Evolutionary conservation across 2,888 invertebrate genomes (phyloP), one percentile per base, ranked within the genome.

Genomic region (Dorcus hopei): DNA sequence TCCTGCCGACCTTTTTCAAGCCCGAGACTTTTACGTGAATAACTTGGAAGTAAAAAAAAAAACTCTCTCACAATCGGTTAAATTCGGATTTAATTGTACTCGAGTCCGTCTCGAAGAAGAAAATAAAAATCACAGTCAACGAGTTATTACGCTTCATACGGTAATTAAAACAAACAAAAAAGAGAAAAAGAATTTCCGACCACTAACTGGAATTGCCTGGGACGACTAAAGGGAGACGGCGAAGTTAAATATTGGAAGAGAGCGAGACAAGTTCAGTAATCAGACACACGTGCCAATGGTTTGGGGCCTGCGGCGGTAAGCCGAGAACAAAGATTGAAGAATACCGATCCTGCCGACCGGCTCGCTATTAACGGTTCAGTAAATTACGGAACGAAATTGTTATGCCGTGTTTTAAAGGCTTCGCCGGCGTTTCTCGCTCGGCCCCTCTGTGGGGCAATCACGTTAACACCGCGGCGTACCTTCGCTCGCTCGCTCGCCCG

Each of bases 321-420:
- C 51, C 51, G 50, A 56, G 56, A 43, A 56, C 56, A 56, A 56
- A 56, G 56, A 45, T 50, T 51, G 56, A 56, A 55, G 42, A 55
- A 56, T 50, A 56, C 56, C 50, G 56, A 56, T 51, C 39, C 49
- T 56, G 56, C 19, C 55, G 50, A 43, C 50, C 55, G 43, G 19
- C 9, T 49, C 49, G 43, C 33, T 56, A 56, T 56, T 56, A 56
- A 56, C 56, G 56, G 56, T 50, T 51, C 42, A 38, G 50, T 56
- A 56, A 56, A 56, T 56, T 56, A 56, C 49, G 54, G 54, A 42
- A 55, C 41, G 54, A 43, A 56, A 56, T 50, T 19, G 43, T 42
- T 43, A 38, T 26, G 43, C 50, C 45, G 43, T 23, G 50, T 56
- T 50, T 33, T 56, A 49, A 50, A 50, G 43, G 50, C 43, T 43